Evolutionary conservation across 2,888 invertebrate species (phyloP).

Genomic region (Aporophyla lueneburgensis): DNA sequence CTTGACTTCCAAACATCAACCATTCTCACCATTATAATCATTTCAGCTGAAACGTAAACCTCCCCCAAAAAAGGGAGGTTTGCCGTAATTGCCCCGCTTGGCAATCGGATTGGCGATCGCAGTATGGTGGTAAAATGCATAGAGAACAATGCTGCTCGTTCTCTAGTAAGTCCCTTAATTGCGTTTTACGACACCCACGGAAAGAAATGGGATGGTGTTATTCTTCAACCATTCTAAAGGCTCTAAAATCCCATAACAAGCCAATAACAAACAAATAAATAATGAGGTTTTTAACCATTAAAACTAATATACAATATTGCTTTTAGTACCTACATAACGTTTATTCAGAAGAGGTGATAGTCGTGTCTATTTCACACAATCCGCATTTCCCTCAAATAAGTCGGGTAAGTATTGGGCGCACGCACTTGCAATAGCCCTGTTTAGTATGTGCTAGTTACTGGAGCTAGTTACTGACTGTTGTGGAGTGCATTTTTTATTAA

Average conservation of each 20-base stretch:
- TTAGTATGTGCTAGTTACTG: constrained; percentile 59
- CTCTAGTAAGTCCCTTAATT: too few relatives aligned
- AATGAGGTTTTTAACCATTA: constrained; percentile 44
- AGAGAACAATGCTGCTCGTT: too few relatives aligned
- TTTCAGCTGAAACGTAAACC: too few relatives aligned
- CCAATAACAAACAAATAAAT: constrained; percentile 27
- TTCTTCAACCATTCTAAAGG: too few relatives aligned
- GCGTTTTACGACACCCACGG: too few relatives aligned
- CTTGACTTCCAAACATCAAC: neutral
- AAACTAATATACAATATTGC: constrained; percentile 38
- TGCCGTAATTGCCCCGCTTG: too few relatives aligned
- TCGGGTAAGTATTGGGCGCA: constrained; percentile 77
- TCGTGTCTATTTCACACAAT: constrained; percentile 80
- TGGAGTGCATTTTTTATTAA: neutral
- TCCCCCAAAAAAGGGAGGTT: too few relatives aligned
- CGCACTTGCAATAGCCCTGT: constrained; percentile 75
- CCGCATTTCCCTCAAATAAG: constrained; percentile 72
- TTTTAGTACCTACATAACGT: constrained; percentile 41
- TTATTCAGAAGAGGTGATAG: constrained; percentile 67
- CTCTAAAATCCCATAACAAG: constrained; percentile 7
- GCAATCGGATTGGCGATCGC: too few relatives aligned
- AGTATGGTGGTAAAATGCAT: too few relatives aligned
- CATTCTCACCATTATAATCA: too few relatives aligned
- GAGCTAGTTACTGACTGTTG: constrained; percentile 11
- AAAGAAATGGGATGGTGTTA: too few relatives aligned